Evolutionary conservation across 2,888 invertebrate genomes (phyloP).

Genomic region (Andrena praecox): DNA sequence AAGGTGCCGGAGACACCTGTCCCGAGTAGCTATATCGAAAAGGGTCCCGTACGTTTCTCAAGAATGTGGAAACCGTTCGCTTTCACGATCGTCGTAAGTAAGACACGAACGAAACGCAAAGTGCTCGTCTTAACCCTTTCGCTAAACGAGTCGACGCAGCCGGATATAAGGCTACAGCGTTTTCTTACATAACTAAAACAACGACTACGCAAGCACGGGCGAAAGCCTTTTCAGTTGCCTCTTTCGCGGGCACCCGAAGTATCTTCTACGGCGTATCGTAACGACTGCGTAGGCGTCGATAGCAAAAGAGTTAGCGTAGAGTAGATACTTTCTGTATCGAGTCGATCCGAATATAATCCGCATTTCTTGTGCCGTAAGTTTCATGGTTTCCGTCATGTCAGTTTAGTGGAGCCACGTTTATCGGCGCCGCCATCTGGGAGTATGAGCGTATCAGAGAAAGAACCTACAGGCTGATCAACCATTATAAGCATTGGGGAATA

Average conservation of each 20-base stretch:
- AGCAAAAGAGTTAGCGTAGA: not conserved
- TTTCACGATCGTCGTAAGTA: constrained; percentile 88
- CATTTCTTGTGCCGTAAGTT: constrained; percentile 34
- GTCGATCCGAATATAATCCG: constrained; percentile 16
- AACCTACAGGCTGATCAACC: constrained; percentile 73
- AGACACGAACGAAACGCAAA: not conserved
- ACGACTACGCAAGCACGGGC: not conserved
- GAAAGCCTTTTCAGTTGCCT: too few relatives aligned
- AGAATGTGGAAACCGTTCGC: constrained; percentile 88
- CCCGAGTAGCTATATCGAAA: constrained; percentile 79
- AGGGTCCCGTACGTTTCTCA: constrained; percentile 84
- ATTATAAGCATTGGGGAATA: constrained; percentile 63
- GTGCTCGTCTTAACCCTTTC: not conserved
- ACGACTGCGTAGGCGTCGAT: not conserved
- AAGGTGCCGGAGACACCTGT: constrained; percentile 51
- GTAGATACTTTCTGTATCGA: not conserved
- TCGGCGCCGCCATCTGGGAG: constrained; percentile 94
- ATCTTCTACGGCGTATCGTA: too few relatives aligned
- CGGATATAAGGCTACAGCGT: too few relatives aligned
- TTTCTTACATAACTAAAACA: not conserved
- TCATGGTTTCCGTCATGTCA: constrained; percentile 77
- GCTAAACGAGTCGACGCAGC: not conserved
- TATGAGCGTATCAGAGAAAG: constrained; percentile 89
- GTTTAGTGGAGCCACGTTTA: constrained; percentile 90
- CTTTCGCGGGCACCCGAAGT: too few relatives aligned